These are phyloP conservation scores for Passer montanus DNA, from an alignment of 2,113 vertebrate species.

Conservation along the genomic window DNA sequence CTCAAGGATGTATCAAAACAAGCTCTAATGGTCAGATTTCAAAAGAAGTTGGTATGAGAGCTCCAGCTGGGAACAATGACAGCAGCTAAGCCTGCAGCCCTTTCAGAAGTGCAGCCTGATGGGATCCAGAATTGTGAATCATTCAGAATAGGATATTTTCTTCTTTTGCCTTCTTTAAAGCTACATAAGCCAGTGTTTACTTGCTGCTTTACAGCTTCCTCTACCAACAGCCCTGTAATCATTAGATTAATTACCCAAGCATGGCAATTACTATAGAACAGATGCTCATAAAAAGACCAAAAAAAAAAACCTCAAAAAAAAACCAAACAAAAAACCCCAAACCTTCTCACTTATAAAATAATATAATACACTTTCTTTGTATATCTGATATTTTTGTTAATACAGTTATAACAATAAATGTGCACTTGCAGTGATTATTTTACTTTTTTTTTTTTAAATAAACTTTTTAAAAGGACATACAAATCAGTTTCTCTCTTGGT, in stretches of 20 bases:
- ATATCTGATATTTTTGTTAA: background rate
- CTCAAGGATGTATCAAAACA: slow-evolving; percentile 36
- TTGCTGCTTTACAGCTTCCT: slow-evolving; percentile 39
- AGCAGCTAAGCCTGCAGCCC: background rate
- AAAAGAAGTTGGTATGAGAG: slow-evolving; percentile 5
- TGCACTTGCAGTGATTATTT: background rate
- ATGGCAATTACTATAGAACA: slow-evolving; percentile 43
- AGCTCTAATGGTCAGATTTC: slow-evolving; percentile 40
- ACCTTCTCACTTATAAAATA: background rate
- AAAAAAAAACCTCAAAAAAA: no score
- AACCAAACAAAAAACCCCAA: fast-evolving
- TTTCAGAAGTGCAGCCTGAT: background rate
- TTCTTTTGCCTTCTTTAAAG: slow-evolving; percentile 19
- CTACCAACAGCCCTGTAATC: slow-evolving; percentile 43
- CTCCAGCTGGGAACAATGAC: slow-evolving; percentile 3
- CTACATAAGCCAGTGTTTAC: background rate
- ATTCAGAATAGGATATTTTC: slow-evolving; percentile 32
- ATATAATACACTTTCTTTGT: background rate
- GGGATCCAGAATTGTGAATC: background rate
- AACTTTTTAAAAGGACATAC: background rate
- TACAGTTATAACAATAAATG: background rate
- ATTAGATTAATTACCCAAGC: slow-evolving; percentile 55
- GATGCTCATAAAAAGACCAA: background rate
- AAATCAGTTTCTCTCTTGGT: background rate
- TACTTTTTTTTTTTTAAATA: background rate